phyloP scores from a whole-genome alignment of 2,113 vertebrate genomes.

The Myrmophylax atrothorax region DNA sequence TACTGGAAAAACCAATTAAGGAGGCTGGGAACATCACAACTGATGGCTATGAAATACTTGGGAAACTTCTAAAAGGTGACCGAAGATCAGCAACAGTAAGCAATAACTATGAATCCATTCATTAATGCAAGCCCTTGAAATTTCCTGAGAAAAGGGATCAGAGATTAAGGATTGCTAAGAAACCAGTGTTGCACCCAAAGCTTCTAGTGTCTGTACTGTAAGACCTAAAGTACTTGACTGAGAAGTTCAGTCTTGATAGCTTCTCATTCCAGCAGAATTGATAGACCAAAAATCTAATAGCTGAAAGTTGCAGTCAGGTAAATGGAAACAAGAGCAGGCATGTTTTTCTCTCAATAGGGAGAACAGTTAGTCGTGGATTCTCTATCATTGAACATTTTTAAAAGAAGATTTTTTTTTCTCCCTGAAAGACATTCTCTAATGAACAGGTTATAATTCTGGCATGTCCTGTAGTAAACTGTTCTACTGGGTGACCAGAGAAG shows the following conservation, averaged over 20 bases:
- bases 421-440: neutral
- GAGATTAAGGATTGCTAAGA: neutral
- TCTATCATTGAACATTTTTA: neutral
- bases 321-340: neutral
- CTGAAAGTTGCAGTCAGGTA: neutral
- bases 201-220: neutral
- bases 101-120: constrained; percentile 28
- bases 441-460: neutral
- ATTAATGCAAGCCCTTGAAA: neutral
- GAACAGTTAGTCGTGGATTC: neutral
- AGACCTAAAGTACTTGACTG: neutral
- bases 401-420: neutral
- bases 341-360: neutral
- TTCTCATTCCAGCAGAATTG: neutral
- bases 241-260: neutral
- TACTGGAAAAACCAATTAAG: constrained; percentile 87
- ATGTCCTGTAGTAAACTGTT: neutral
- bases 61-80: constrained; percentile 88
- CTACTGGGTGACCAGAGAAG: neutral
- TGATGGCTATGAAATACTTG: constrained; percentile 94
- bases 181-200: neutral
- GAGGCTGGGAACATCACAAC: constrained; percentile 88
- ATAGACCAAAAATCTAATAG: neutral
- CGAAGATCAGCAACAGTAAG: constrained; percentile 90
- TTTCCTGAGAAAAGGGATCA: neutral